phyloP scores from a whole-genome alignment of 2,797 vertebrate species.

The Gymnothorax reevesii region DNA sequence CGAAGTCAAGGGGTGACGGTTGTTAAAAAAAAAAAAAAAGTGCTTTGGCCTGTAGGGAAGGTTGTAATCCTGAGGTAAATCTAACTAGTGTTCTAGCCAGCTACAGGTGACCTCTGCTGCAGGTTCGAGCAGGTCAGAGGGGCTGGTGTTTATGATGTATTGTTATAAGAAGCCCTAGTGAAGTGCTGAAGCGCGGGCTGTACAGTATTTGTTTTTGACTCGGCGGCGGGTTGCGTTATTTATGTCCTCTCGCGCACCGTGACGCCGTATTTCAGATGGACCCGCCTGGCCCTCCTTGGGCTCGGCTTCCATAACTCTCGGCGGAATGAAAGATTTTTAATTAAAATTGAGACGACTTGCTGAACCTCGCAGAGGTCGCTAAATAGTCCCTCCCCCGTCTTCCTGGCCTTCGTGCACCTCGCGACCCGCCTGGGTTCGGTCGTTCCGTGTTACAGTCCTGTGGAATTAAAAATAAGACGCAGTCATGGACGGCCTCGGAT shows the following conservation, averaged over 20 bases:
- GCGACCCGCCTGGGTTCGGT: slow-evolving; percentile 52
- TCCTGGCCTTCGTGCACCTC: slow-evolving; percentile 19
- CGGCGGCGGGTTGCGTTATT: slow-evolving; percentile 54
- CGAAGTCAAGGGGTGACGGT: background rate
- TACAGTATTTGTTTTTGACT: slow-evolving; percentile 61
- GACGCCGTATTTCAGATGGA: slow-evolving; percentile 61
- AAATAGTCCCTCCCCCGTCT: slow-evolving; percentile 50
- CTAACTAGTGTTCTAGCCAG: background rate
- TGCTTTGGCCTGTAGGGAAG: background rate
- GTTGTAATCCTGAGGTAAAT: background rate
- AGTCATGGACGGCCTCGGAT: slow-evolving; percentile 58
- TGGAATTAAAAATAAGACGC: slow-evolving; percentile 62
- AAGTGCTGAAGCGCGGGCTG: slow-evolving; percentile 20
- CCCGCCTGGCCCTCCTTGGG: slow-evolving; percentile 64
- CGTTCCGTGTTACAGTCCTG: slow-evolving; percentile 56
- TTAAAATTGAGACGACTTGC: slow-evolving; percentile 71
- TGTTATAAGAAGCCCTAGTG: slow-evolving; percentile 31
- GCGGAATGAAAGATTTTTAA: slow-evolving; percentile 72
- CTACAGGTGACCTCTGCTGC: background rate
- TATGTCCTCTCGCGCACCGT: slow-evolving; percentile 61
- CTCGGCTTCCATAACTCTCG: slow-evolving; percentile 63
- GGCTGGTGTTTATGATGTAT: slow-evolving; percentile 10
- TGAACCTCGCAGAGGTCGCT: slow-evolving; percentile 62
- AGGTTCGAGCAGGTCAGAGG: background rate
- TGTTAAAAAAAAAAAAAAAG: too few species aligned